phyloP scores from a whole-genome alignment of 2,113 vertebrate genomes.

The Accipiter virgatus region DNA sequence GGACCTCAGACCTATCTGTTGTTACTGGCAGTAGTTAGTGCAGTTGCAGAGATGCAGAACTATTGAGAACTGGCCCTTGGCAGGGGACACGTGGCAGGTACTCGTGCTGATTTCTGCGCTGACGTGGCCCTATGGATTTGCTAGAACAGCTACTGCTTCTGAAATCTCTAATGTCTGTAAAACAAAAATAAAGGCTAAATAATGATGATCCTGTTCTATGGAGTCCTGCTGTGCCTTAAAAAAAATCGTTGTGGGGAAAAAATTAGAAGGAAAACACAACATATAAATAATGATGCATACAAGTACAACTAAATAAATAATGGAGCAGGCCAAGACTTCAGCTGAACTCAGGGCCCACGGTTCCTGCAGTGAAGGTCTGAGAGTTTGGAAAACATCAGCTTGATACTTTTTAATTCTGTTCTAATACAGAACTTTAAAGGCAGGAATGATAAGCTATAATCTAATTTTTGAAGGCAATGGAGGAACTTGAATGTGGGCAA shows the following conservation, averaged over 20 bases:
- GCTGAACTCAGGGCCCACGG: background rate
- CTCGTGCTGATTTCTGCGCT: fast-evolving
- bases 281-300: background rate
- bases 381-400: background rate
- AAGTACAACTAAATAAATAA: background rate
- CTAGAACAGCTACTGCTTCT: background rate
- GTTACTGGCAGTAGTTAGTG: background rate
- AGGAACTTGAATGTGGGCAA: background rate
- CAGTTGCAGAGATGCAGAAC: background rate
- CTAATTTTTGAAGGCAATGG: background rate
- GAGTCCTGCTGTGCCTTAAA: background rate
- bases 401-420: background rate
- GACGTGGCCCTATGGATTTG: background rate
- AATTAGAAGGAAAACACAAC: background rate
- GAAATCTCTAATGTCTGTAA: background rate
- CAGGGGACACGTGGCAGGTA: background rate
- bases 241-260: background rate
- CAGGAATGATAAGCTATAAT: background rate
- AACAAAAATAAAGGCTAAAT: background rate
- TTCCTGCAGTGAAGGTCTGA: background rate
- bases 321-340: background rate
- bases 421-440: background rate
- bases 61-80: background rate
- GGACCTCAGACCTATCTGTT: background rate
- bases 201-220: background rate